phyloP scores from a whole-genome alignment of 2,797 vertebrate genomes.

The Nasua narica region DNA sequence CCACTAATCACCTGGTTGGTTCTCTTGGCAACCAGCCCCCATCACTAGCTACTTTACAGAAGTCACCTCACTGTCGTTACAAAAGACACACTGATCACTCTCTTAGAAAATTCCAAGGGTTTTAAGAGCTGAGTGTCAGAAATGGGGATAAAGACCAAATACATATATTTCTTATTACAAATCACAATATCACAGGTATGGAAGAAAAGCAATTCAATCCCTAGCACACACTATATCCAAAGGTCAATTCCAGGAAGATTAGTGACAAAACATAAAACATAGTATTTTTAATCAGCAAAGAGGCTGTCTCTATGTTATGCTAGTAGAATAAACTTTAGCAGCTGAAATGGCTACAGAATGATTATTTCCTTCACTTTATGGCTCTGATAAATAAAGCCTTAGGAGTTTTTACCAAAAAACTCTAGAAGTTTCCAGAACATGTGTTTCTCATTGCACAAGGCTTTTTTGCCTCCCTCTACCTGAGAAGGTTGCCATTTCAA shows the following conservation, averaged over 20 bases:
- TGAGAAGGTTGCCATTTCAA: background rate
- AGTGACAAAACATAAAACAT: background rate
- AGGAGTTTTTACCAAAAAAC: background rate
- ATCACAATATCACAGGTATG: background rate
- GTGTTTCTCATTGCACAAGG: background rate
- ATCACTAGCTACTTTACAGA: background rate
- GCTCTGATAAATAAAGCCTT: background rate
- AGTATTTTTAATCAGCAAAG: background rate
- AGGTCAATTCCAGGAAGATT: background rate
- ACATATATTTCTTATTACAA: background rate
- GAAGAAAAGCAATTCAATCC: background rate
- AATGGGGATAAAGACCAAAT: background rate
- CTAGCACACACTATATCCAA: background rate
- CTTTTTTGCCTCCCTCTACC: background rate
- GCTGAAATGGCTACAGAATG: background rate
- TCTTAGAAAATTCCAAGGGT: background rate
- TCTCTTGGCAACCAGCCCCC: background rate
- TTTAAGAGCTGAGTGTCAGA: background rate
- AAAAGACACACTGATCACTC: background rate
- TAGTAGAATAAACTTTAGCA: background rate
- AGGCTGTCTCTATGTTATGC: background rate
- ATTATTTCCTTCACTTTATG: background rate
- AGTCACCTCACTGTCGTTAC: background rate
- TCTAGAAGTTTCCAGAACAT: background rate
- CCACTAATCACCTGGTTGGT: background rate